Evolutionary conservation across 2,888 invertebrate species (phyloP), one percentile per base, ranked within the genome.

Genomic region (Beris morrisii): DNA sequence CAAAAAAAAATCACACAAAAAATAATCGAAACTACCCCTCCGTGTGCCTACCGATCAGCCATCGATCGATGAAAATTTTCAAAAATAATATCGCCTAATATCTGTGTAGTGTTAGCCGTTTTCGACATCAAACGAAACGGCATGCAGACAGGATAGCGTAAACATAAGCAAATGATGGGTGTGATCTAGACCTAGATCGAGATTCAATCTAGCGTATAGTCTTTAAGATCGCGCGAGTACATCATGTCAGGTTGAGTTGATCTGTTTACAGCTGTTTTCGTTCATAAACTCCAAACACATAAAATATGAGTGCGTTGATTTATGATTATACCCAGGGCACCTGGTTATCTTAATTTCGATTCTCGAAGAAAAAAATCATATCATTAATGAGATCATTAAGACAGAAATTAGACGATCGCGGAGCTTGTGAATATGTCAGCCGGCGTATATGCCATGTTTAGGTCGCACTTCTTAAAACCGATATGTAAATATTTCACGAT

Each of bases 251-350:
- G 54, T 43, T 59, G 57, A 61, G 50, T 61, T 61, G 66, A 67
- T 65, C 68, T 68, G 68, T 68, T 68, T 68, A 68, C 68, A 65
- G 68, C 68, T 68, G 68, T 68, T 68, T 68, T 68, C 63, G 63
- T 68, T 68, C 68, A 68, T 68, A 68, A 66, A 57, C 65, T 65
- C 65, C 65, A 65, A 65, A 65, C 65, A 65, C 48, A 65, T 65
- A 65, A 68, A 68, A 68, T 68, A 68, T 68, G 68, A 68, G 63
- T 68, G 54, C 68, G 58, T 68, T 68, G 68, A 68, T 68, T 68
- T 68, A 68, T 68, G 66, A 59, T 65, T 53, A 52, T 48, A 58
- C 59, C 53, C 64, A 57, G 58, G 68, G 64, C 68, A 68, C 68
- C 68, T 68, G 68, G 68, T 68, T 68, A 64, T 50, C 66, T 68